A percentile compares a stretch with the other conserved stretches of the same genome.
Evolutionary conservation across 2,113 vertebrate species (phyloP).

Genomic region (Sinocyclocheilus grahami): DNA sequence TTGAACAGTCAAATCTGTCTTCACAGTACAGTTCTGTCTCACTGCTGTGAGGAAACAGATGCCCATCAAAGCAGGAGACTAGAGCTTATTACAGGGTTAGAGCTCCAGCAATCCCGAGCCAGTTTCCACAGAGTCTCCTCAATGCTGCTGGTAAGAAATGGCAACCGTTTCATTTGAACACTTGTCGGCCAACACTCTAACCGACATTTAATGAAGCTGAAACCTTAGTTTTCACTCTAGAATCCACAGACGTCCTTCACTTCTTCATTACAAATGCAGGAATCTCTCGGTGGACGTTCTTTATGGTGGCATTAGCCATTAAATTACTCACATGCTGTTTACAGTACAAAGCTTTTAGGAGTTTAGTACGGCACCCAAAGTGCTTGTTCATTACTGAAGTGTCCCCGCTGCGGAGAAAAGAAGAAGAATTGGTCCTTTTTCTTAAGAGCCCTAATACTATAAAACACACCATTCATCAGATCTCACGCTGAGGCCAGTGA

Average conservation of each 20-base stretch:
- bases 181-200: neutral
- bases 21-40: neutral
- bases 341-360: slow-evolving; percentile 46
- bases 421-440: neutral
- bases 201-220: neutral
- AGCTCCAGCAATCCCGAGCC: neutral
- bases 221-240: slow-evolving; percentile 4
- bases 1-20: slow-evolving; percentile 17
- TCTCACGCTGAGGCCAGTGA: neutral
- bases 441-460: slow-evolving; percentile 16
- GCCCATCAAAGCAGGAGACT: neutral
- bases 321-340: slow-evolving; percentile 48
- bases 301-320: slow-evolving; percentile 6
- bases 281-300: neutral
- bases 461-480: neutral
- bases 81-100: slow-evolving; percentile 19
- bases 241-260: slow-evolving; percentile 1
- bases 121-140: slow-evolving; percentile 22
- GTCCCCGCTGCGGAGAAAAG: neutral
- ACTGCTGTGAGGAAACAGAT: neutral
- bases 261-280: neutral
- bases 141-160: neutral
- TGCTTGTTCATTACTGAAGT: slow-evolving; percentile 14
- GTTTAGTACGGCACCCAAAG: slow-evolving; percentile 34
- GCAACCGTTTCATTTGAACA: neutral